Evolutionary conservation across 2,113 vertebrate species (phyloP).

Genomic region (Lophochroa leadbeateri): DNA sequence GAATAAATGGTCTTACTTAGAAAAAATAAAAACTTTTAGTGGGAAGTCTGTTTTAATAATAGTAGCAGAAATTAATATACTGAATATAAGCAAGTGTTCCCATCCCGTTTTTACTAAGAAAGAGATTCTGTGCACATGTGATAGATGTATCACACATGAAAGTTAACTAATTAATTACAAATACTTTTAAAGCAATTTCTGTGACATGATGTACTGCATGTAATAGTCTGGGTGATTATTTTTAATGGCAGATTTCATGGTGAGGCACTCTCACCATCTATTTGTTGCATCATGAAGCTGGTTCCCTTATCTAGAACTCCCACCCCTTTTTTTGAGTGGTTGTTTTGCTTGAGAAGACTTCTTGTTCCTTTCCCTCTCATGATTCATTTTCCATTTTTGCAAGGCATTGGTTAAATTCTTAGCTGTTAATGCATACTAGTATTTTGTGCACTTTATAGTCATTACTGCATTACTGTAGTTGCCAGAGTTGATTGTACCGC

Average conservation of each 20-base stretch:
- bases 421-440: neutral
- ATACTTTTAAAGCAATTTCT: neutral
- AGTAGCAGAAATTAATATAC: neutral
- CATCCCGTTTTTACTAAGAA: neutral
- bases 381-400: neutral
- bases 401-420: neutral
- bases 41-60: neutral
- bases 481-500: neutral
- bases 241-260: neutral
- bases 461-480: neutral
- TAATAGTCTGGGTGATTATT: neutral
- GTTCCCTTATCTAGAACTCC: neutral
- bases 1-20: neutral
- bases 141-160: neutral
- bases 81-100: neutral
- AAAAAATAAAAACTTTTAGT: neutral
- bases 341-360: neutral
- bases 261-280: neutral
- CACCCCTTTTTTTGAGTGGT: neutral
- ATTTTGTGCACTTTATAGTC: neutral
- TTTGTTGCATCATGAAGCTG: neutral
- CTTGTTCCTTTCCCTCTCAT: neutral
- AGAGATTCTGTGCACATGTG: neutral
- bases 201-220: neutral
- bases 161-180: neutral